phyloP scores from a whole-genome alignment of 2,797 vertebrate genomes.

The Pangasius macronema region DNA sequence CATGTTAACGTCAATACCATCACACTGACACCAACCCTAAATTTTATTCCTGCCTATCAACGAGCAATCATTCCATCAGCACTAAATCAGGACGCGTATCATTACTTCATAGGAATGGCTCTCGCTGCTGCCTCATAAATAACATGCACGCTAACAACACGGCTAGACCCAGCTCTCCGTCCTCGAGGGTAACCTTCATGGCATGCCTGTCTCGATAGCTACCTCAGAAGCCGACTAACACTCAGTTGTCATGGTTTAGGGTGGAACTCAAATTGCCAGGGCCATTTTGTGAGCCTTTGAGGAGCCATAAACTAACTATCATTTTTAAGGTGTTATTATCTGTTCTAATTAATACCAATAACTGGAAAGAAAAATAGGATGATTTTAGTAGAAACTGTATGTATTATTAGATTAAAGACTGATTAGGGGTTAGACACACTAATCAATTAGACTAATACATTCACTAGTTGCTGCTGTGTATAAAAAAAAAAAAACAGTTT shows the following conservation, averaged over 20 bases:
- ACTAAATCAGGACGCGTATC: constrained; percentile 12
- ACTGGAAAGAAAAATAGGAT: not conserved
- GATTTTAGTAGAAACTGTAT: not conserved
- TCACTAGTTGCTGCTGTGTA: not conserved
- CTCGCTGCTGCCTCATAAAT: constrained; percentile 9
- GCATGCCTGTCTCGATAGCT: not conserved
- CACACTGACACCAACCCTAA: constrained; percentile 1
- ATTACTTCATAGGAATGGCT: not conserved
- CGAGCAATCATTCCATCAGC: not conserved
- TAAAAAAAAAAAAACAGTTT: too few species aligned
- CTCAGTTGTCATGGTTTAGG: not conserved
- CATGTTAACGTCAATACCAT: not conserved
- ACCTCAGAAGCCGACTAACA: not conserved
- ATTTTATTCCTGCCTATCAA: not conserved
- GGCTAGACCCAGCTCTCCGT: not conserved
- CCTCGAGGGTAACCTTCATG: constrained; percentile 8
- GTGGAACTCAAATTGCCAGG: not conserved
- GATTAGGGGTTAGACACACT: not conserved
- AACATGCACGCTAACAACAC: not conserved
- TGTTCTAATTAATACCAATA: not conserved
- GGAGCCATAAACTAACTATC: not conserved
- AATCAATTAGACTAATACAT: not conserved
- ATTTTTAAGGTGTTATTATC: not conserved
- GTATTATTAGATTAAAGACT: not conserved
- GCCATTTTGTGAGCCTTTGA: not conserved